These are phyloP conservation scores for Stratiomys singularior DNA, from an alignment of 2,888 invertebrate species.

Conservation along the genomic window DNA sequence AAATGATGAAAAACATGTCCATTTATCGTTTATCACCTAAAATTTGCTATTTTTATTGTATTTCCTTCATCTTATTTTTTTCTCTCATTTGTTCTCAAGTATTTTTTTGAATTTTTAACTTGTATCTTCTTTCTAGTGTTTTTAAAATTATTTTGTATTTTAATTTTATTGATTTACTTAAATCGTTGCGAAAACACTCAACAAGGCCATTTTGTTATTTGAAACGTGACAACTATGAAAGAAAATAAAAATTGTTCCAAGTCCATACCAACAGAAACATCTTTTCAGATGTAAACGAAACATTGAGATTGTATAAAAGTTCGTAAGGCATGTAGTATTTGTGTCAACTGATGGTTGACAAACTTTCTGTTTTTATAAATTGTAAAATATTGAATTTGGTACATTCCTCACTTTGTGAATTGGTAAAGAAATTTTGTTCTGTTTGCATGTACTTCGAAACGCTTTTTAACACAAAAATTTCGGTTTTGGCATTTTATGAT, in stretches of 20 bases:
- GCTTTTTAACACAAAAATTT: not conserved
- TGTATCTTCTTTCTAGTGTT: conserved; percentile 51
- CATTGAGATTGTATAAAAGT: no score
- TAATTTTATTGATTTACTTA: conserved; percentile 23
- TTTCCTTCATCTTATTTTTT: conserved; percentile 1
- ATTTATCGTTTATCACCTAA: conserved; percentile 23
- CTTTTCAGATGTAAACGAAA: no score
- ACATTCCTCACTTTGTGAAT: no score
- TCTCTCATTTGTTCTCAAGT: conserved; percentile 42
- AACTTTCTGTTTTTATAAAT: no score
- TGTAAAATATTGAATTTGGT: no score
- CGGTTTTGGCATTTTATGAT: conserved; percentile 11
- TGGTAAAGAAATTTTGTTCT: no score
- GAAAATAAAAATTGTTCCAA: not conserved
- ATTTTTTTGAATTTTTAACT: conserved; percentile 50
- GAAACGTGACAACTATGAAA: not conserved
- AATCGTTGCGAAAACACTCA: conserved; percentile 34
- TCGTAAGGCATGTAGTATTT: no score
- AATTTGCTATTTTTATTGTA: conserved; percentile 27
- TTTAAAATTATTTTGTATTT: conserved; percentile 23
- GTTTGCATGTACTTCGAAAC: not conserved
- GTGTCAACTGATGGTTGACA: no score
- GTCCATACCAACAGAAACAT: conserved; percentile 26
- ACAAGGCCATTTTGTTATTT: conserved; percentile 31
- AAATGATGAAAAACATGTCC: conserved; percentile 23